phyloP scores from a whole-genome alignment of 2,888 invertebrate genomes.

The Nasonia oneida region DNA sequence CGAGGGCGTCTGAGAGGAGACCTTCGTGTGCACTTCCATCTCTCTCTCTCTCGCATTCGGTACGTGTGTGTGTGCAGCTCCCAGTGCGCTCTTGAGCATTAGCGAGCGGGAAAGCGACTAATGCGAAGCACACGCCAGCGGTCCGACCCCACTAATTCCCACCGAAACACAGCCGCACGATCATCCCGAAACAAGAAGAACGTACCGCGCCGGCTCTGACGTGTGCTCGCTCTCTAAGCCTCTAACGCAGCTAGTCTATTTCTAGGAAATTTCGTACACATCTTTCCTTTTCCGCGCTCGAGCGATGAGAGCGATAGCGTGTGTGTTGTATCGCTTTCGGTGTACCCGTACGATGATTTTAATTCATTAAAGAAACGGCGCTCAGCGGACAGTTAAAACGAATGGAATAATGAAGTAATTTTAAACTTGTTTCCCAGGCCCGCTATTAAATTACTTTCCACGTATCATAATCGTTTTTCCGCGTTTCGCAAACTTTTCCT shows the following conservation, averaged over 20 bases:
- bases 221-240: constrained; percentile 35
- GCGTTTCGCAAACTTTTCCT: constrained; percentile 28
- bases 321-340: no score
- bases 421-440: constrained; percentile 9
- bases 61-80: neutral
- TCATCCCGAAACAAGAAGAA: constrained; percentile 53
- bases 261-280: constrained; percentile 29
- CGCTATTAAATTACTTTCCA: constrained; percentile 47
- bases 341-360: neutral
- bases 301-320: neutral
- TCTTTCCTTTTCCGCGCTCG: constrained; percentile 10
- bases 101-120: constrained; percentile 51
- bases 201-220: constrained; percentile 38
- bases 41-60: neutral
- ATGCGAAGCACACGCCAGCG: constrained; percentile 27
- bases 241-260: neutral
- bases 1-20: constrained; percentile 45
- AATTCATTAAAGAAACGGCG: neutral
- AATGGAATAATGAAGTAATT: constrained; percentile 41
- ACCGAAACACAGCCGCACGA: constrained; percentile 57
- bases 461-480: constrained; percentile 46
- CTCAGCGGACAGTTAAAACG: neutral
- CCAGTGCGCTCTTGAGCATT: constrained; percentile 10
- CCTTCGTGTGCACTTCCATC: constrained; percentile 15
- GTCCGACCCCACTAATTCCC: constrained; percentile 61